Evolutionary conservation across 2,888 invertebrate species (phyloP), one percentile per base, ranked within the genome.

Genomic region (Drosophila melanosoma): DNA sequence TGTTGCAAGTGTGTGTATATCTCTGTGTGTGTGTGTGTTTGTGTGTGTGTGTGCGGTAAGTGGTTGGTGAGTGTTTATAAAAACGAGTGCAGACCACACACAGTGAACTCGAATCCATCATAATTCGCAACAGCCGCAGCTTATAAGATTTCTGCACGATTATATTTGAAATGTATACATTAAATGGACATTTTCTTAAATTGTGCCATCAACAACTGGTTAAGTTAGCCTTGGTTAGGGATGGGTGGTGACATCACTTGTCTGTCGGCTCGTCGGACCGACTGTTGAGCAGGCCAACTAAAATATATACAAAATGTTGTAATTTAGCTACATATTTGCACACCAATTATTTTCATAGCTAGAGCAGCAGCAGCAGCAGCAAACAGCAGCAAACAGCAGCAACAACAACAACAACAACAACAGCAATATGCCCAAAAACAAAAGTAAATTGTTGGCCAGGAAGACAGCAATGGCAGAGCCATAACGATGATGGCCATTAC

Each of bases 251-350:
- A 54, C 61, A 32, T 52, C 73, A 45, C n/a, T n/a, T 49, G 40
- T 52, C 69, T 36, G 69, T 63, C 52, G 1, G 70, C 45, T 65
- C 63, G 53, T 32, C 69, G 49, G 69, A 56, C 35, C 8, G 70
- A 57, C 74, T 69, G 67, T 66, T 72, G 60, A 72, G 63, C 69
- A 70, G 72, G 75, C 62, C 70, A 85, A 76, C 76, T 80, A 77
- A 88, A 88, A 82, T 86, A 88, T 88, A 88, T 82, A 84, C 65
- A 74, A 81, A 83, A 87, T 77, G 79, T 75, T 79, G 78, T 79
- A 84, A 84, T 81, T 87, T 81, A 74, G 82, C 81, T 74, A 81
- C 75, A 87, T 87, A 87, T 87, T 89, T 87, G 81, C 83, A 73
- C 68, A 79, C 79, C 87, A 87, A 89, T 89, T 87, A 89, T 84